phyloP scores from a whole-genome alignment of 2,113 vertebrate genomes.

The Hippocampus comes region DNA sequence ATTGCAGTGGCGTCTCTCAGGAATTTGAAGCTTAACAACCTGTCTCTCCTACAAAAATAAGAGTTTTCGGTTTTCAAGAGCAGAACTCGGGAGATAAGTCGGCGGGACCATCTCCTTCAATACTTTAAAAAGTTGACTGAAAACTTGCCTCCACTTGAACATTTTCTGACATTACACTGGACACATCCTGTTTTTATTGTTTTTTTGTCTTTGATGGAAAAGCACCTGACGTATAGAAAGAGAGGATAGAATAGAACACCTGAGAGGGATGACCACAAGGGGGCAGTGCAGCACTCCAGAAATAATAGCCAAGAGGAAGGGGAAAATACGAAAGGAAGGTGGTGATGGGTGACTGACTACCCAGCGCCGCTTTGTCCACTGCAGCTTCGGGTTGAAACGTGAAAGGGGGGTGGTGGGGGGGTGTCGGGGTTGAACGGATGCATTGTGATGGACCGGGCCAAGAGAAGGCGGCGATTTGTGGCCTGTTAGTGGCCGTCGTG shows the following conservation, averaged over 20 bases:
- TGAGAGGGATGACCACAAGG: slow-evolving; percentile 68
- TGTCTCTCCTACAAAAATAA: slow-evolving; percentile 73
- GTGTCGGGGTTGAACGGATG: slow-evolving; percentile 20
- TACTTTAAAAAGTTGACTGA: neutral
- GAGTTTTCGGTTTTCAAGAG: slow-evolving; percentile 1
- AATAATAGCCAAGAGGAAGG: slow-evolving; percentile 22
- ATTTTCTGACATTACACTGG: neutral
- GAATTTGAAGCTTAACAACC: slow-evolving; percentile 26
- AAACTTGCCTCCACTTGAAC: slow-evolving; percentile 31
- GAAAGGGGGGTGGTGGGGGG: neutral
- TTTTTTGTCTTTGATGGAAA: slow-evolving; percentile 15
- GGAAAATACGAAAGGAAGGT: slow-evolving; percentile 12
- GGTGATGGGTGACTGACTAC: slow-evolving; percentile 4
- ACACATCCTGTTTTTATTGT: slow-evolving; percentile 24
- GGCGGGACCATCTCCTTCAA: slow-evolving; percentile 71
- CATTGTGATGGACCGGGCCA: slow-evolving; percentile 47
- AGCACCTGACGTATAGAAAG: slow-evolving; percentile 60
- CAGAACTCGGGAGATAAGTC: slow-evolving; percentile 56
- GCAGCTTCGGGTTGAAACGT: neutral
- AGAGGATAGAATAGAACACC: slow-evolving; percentile 55
- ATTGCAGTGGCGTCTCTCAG: neutral
- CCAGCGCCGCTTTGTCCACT: slow-evolving; percentile 19
- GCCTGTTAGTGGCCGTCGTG: slow-evolving; percentile 86
- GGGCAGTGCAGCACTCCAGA: slow-evolving; percentile 54
- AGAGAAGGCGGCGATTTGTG: slow-evolving; percentile 38